Evolutionary conservation across 1,140 invertebrate genomes (phyloP).

Genomic region (Sarcophaga peregrina): DNA sequence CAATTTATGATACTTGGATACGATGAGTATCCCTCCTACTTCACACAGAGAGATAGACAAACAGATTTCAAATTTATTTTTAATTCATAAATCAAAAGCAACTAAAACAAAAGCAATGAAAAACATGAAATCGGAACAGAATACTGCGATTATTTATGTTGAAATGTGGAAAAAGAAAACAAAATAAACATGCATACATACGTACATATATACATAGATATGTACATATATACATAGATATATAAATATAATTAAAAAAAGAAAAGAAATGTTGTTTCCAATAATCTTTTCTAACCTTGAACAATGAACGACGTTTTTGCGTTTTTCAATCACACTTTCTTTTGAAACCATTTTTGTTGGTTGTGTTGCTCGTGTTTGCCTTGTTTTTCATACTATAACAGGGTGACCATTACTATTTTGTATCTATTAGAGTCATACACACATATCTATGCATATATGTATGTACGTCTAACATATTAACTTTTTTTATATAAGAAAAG

Average conservation of each 20-base stretch:
- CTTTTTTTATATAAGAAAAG: not conserved
- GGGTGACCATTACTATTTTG: not conserved
- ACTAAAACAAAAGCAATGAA: no score
- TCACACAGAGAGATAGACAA: no score
- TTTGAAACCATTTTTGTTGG: not conserved
- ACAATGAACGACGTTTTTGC: not conserved
- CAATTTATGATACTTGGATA: no score
- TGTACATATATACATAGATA: no score
- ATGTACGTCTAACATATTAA: not conserved
- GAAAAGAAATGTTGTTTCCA: not conserved
- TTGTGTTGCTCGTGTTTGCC: not conserved
- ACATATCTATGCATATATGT: not conserved
- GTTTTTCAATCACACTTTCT: not conserved
- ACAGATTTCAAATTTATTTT: no score
- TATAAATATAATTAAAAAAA: no score
- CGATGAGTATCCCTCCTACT: no score
- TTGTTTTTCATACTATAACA: not conserved
- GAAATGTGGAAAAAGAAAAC: not conserved
- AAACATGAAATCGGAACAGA: not conserved
- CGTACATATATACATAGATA: no score
- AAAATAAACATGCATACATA: not conserved
- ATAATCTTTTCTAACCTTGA: constrained; percentile 6
- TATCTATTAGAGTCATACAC: not conserved
- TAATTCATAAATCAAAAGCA: no score
- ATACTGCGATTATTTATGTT: not conserved